Evolutionary conservation across 1,140 invertebrate genomes (phyloP).

Genomic region (Drosophila eugracilis): DNA sequence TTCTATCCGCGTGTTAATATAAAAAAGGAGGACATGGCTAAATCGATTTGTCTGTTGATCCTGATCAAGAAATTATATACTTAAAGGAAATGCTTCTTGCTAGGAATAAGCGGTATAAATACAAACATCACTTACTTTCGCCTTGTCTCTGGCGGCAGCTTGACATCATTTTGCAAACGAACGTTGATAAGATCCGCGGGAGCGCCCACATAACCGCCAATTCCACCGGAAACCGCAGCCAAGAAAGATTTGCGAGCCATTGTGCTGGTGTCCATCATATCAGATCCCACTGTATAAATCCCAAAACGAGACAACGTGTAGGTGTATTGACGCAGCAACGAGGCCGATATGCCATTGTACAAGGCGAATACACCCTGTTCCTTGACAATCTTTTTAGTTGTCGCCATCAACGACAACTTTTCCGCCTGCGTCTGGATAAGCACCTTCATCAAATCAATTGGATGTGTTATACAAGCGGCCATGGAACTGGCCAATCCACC

Average conservation of each 20-base stretch:
- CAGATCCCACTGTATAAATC: slow-evolving; percentile 45
- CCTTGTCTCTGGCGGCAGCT: slow-evolving; percentile 41
- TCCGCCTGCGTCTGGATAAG: slow-evolving; percentile 98
- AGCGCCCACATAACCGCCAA: slow-evolving; percentile 54
- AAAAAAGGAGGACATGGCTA: no score
- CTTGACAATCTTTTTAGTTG: slow-evolving; percentile 25
- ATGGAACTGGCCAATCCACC: slow-evolving; percentile 91
- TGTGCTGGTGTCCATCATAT: slow-evolving; percentile 40
- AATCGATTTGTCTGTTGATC: no score
- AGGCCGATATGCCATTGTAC: slow-evolving; percentile 68
- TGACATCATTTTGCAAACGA: slow-evolving; percentile 65
- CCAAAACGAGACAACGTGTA: slow-evolving; percentile 64
- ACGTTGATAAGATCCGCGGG: slow-evolving; percentile 67
- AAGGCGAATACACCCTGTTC: slow-evolving; percentile 86
- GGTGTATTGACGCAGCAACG: slow-evolving; percentile 61
- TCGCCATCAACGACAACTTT: slow-evolving; percentile 85
- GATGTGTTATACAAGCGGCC: slow-evolving; percentile 98
- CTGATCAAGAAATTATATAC: no score
- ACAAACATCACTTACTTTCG: slow-evolving; percentile 89
- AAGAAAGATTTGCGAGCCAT: slow-evolving; percentile 44
- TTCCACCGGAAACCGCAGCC: slow-evolving; percentile 26
- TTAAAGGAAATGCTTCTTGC: no score
- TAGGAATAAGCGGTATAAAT: no score
- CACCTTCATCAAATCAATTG: slow-evolving; percentile 98
- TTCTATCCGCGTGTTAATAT: no score